Conservation (phyloP, 2,797 vertebrate species). For the Pygocentrus nattereri region DNA sequence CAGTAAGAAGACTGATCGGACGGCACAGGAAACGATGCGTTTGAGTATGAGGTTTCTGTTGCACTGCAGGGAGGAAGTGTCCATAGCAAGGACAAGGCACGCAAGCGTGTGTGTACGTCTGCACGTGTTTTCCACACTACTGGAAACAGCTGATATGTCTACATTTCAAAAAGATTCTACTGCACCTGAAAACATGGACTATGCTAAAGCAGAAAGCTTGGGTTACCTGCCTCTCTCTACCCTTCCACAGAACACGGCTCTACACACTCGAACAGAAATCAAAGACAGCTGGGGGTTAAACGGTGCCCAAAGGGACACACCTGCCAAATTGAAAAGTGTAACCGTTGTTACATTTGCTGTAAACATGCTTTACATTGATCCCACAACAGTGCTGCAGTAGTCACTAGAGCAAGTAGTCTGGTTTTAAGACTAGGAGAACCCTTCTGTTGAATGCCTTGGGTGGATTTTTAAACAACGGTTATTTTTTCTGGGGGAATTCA, state of each 20-base stretch:
- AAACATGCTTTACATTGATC: too few relatives aligned
- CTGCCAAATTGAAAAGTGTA: neutral
- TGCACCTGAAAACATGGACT: slow-evolving; percentile 48
- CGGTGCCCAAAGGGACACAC: neutral
- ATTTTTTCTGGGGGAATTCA: too few relatives aligned
- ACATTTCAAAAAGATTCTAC: slow-evolving; percentile 48
- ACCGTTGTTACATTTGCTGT: too few relatives aligned
- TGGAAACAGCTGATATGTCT: slow-evolving; percentile 55
- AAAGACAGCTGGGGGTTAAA: slow-evolving; percentile 21
- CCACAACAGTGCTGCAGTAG: too few relatives aligned
- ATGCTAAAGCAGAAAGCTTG: slow-evolving; percentile 34
- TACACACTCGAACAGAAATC: slow-evolving; percentile 7
- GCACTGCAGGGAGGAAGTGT: slow-evolving; percentile 56
- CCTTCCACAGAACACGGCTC: slow-evolving; percentile 6
- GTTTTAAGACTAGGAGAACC: too few relatives aligned
- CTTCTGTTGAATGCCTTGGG: too few relatives aligned
- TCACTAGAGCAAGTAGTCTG: too few relatives aligned
- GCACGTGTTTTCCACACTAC: slow-evolving; percentile 39
- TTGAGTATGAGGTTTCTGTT: slow-evolving; percentile 21
- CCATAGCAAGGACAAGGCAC: slow-evolving; percentile 80
- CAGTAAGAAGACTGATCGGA: neutral
- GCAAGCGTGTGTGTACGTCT: slow-evolving; percentile 63
- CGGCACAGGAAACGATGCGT: slow-evolving; percentile 10
- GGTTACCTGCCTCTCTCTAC: neutral
- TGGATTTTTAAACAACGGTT: too few relatives aligned